Evolutionary conservation across 2,888 invertebrate species (phyloP), one percentile per base, ranked within the genome.

Genomic region (Drosophila ezoana): DNA sequence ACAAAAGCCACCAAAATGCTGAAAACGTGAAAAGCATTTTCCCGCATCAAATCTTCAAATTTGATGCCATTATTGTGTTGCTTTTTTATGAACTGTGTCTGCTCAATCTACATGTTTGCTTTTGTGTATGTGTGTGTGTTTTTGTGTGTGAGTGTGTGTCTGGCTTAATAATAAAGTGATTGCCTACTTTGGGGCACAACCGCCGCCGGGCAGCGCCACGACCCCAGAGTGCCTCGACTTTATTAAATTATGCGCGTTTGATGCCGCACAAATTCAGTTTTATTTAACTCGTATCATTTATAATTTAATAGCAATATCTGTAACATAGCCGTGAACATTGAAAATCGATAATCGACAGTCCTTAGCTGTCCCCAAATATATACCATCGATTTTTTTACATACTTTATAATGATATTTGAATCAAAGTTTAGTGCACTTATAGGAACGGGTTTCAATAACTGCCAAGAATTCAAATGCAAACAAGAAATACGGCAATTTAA

Each of bases 81-180:
- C 63, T 63, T 76, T 76, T 80, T 72, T 81, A 83, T 74, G 69
- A 79, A 56, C 67, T 67, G 41, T 65, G 45, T 60, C 58, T 71
- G 48, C 40, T 28, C 10, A 40, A 40, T 16, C 8, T 38, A 10
- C 38, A 4, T 44, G 33, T 37, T 44, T 43, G 33, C 28, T 13
- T 10, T 5, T 49, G 35, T 52, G 45, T 43, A n/a, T 43, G 28
- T 52, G 40, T 45, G 20, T 11, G 45, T 35, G 16, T 43, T 38
- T 28, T 20, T 47, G 13, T 37, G 10, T 61, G 41, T 44, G 44
- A 56, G 20, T 48, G 52, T 60, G 38, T 44, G 53, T 66, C 54
- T 65, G 76, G 80, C 78, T 63, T 73, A 64, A 73, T 85, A 87
- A 82, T 82, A 87, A 87, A 85, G 82, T 71, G 82, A 82, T 85